A percentile compares a stretch with the other conserved stretches of the same genome.
These are phyloP conservation scores for Perdita meconis DNA, from an alignment of 2,888 invertebrate species.

Conservation along the genomic window DNA sequence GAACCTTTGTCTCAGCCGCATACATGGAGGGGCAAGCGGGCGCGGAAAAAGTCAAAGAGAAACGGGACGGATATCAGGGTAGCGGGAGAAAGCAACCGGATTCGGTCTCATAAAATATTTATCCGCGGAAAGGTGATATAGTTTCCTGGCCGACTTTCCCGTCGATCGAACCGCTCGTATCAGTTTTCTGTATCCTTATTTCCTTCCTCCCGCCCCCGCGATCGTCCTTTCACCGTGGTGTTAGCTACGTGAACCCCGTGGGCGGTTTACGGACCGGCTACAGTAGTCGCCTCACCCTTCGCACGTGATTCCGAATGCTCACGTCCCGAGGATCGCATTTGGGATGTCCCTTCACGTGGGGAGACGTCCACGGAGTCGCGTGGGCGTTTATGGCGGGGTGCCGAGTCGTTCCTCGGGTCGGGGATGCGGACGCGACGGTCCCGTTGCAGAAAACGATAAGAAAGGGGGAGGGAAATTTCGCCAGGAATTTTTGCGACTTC, in stretches of 20 bases:
- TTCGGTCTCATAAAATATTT: conserved; percentile 64
- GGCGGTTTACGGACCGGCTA: conserved; percentile 29
- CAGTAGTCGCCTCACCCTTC: background rate
- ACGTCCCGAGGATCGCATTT: conserved; percentile 3
- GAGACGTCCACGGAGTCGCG: conserved; percentile 18
- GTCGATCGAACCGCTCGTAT: conserved; percentile 45
- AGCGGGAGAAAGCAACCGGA: conserved; percentile 31
- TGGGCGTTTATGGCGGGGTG: conserved; percentile 9
- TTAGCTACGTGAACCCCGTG: conserved; percentile 34
- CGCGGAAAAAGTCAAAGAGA: conserved; percentile 22
- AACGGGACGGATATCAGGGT: conserved; percentile 2
- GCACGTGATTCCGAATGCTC: conserved; percentile 45
- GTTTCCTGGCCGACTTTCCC: conserved; percentile 57
- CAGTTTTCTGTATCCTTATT: conserved; percentile 38
- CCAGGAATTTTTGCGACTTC: no score
- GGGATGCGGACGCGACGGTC: conserved; percentile 11
- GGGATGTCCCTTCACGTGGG: background rate
- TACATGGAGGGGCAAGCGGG: background rate
- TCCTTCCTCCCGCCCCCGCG: background rate
- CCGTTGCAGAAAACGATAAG: conserved; percentile 7
- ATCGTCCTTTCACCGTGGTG: conserved; percentile 21
- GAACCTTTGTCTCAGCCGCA: background rate
- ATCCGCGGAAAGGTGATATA: conserved; percentile 57
- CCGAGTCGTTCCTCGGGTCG: conserved; percentile 8
- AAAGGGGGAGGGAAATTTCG: no score